Evolutionary conservation across 2,888 invertebrate genomes (phyloP), one percentile per base, ranked within the genome.

Genomic region (Apodemia zela): DNA sequence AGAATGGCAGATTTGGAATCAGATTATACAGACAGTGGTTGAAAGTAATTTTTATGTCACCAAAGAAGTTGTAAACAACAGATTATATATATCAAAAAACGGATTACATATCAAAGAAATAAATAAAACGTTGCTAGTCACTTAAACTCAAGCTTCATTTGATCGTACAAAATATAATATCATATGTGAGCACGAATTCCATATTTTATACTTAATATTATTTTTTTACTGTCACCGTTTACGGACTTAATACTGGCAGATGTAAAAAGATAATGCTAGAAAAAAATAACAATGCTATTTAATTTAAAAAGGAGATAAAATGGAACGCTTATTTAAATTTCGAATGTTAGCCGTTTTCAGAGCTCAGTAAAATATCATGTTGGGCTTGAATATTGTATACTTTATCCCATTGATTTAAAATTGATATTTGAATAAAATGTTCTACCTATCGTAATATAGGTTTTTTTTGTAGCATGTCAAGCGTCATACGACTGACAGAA

Each of bases 171-270:
- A 38, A 38, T 38, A 38, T 38, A 35, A 35, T 10, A 35, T 35
- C 11, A 35, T 35, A 35, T 10, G 38, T 38, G 13, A 3, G 13
- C 38, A 13, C 38, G 38, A 38, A 35, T 38, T 11, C 13, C 13
- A 38, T 38, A 38, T 13, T 38, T 38, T 38, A 13, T 38, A 38
- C 38, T 38, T 38, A 38, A 38, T 38, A 11, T 35, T 35, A 49
- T n/a, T 10, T 49, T 49, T 51, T 51, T 51, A 51, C 51, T 21
- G 18, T 13, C 21, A 13, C 10, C 51, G 86, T 85, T 82, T 79
- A 77, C 82, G 80, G 81, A 84, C 84, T 85, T 86, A 83, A 85
- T 84, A 86, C 82, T 73, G 79, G 80, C 71, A 75, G 74, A 81
- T 79, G 81, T 84, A 85, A 85, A 84, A 84, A 81, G 18, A 54